phyloP scores from a whole-genome alignment of 2,113 vertebrate genomes.

The Tonatia bakeri region DNA sequence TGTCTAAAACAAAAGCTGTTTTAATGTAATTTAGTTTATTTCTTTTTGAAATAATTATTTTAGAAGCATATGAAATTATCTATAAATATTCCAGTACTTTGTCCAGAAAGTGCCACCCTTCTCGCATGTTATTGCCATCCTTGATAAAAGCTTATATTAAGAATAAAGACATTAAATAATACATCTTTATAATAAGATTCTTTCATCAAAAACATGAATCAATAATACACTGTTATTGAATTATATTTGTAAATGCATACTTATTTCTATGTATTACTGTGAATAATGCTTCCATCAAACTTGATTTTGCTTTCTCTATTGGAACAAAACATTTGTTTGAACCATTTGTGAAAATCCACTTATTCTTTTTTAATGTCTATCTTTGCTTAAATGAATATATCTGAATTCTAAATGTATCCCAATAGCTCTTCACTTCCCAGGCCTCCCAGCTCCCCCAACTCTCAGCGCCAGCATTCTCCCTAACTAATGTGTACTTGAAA shows the following conservation, averaged over 20 bases:
- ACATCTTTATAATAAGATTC: not conserved
- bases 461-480: not conserved
- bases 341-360: not conserved
- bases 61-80: not conserved
- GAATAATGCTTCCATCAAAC: not conserved
- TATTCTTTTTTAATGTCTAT: not conserved
- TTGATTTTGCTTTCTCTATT: not conserved
- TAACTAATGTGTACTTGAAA: not conserved
- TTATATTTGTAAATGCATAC: not conserved
- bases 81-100: not conserved
- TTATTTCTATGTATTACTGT: not conserved
- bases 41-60: conserved; percentile 38
- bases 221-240: not conserved
- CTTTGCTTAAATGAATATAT: conserved; percentile 3
- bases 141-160: conserved; percentile 1
- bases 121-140: not conserved
- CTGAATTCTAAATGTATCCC: not conserved
- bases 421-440: not conserved
- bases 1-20: not conserved
- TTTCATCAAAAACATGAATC: not conserved
- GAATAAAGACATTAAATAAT: not conserved
- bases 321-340: not conserved
- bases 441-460: not conserved
- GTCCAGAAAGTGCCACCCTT: not conserved
- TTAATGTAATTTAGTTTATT: not conserved